Base-by-base conservation (phyloP, 2,113 vertebrate genomes). In the Anser cygnoides region DNA sequence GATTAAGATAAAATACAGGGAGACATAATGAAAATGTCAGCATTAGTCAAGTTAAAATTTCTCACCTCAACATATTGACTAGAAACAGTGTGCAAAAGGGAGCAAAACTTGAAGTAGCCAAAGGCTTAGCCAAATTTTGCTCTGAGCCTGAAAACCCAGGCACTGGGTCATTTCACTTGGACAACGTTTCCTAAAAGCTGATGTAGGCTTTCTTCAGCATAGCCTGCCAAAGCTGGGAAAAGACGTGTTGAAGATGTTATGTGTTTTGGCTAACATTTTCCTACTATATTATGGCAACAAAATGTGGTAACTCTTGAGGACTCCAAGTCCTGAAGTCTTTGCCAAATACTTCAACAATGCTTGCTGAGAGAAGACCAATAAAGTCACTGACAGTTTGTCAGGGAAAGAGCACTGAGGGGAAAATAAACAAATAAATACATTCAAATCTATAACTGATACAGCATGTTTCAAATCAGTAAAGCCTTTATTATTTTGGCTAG, bases 21-120 rank as follows among this genome's bases (percentile, higher is more conserved):
- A 94, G 50, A 44, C 44, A 76, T 90, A 73, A 87, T 89, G 81
- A 83, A 92, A 93, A 87, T 18, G 17, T 68, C 82, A 84, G 22
- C n/a, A 49, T 70, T 74, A 79, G 39, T 31, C 43, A 62, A 92
- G 71, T 41, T 49, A 33, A 33, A 83, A 62, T 59, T 62, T 80
- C 46, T 78, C 72, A 71, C 13, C n/a, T 43, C 46, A 61, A 68
- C 52, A 55, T 25, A 43, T 0, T 21, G 62, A 35, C 7, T 7
- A 49, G 9, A 49, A 79, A 33, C 10, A 13, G 6, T 3, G 18
- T 37, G 57, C 39, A 17, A 67, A 59, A 39, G 33, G 22, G 20
- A 37, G 11, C 35, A 89, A 71, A 71, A 50, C 13, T 26, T 25
- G 3, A 18, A 37, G 19, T 5, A 76, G 11, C 8, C 39, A n/a